Percentiles rank a stretch among this genome's conserved stretches.
These are phyloP conservation scores for Chrysotoxum bicinctum DNA, from an alignment of 2,888 invertebrate genomes.

Conservation along the genomic window DNA sequence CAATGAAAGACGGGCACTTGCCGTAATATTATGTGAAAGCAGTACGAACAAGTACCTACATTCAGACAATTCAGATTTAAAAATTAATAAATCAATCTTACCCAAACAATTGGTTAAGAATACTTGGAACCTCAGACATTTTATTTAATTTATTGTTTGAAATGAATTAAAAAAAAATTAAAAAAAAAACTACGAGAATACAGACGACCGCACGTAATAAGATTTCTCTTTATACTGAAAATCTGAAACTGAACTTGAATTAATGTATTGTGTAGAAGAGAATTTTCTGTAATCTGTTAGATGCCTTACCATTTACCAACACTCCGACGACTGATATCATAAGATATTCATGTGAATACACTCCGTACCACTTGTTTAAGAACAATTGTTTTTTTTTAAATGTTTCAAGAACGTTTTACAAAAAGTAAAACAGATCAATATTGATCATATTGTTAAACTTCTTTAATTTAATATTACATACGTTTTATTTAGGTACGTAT, in stretches of 20 bases:
- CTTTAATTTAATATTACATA: too few relatives aligned
- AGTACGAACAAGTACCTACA: not conserved
- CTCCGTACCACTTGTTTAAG: not conserved
- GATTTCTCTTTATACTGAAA: slow-evolving; percentile 24
- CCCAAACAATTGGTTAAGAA: slow-evolving; percentile 76
- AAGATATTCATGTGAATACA: not conserved
- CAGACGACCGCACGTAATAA: not conserved
- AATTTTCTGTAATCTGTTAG: not conserved
- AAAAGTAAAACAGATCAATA: too few relatives aligned
- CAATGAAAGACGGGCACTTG: not conserved
- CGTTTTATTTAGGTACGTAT: too few relatives aligned
- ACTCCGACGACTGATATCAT: not conserved
- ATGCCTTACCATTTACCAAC: not conserved
- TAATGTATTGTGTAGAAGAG: not conserved
- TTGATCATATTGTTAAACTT: too few relatives aligned
- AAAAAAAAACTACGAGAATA: not conserved
- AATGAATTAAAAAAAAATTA: not conserved
- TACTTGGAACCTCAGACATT: slow-evolving; percentile 77
- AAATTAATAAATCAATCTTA: slow-evolving; percentile 62
- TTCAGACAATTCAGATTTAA: not conserved
- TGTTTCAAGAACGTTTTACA: too few relatives aligned
- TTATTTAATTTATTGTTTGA: slow-evolving; percentile 10
- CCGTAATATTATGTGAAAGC: not conserved
- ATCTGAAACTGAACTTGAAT: not conserved
- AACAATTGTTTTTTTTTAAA: not conserved